Evolutionary conservation across 2,113 vertebrate genomes (phyloP), one percentile per base, ranked within the genome.

Genomic region (Prunella fulvescens): DNA sequence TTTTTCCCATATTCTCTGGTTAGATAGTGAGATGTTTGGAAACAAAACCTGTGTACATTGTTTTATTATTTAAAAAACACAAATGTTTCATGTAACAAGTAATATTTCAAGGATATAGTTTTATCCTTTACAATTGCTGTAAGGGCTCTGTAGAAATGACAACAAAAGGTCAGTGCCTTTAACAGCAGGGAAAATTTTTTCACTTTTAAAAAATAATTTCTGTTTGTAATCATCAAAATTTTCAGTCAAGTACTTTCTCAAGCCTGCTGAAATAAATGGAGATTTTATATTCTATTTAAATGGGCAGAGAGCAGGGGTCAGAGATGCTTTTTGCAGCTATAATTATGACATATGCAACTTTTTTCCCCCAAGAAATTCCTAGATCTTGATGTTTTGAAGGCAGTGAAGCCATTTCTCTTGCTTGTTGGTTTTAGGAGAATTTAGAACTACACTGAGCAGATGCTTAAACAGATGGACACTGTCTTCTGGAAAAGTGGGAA

Each of bases 381-480:
- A 74, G 54, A 67, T 79, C 35, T 76, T 81, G 88, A 57, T 0
- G 35, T 95, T 94, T 83, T 92, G 74, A 93, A 96, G 87, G 80
- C 92, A 90, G 64, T 64, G 85, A 85, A 95, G 57, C 72, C 90
- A 90, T 96, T 91, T 96, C n/a, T 66, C 74, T 92, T 91, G 92
- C 81, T 95, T 95, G 89, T 90, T 96, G 94, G 37, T 94, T 96
- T 73, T 94, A 74, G 82, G 86, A 95, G 94, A 81, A 96, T 95
- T 97, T 94, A 96, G 87, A 97, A 96, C 88, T 95, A 93, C 95
- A 92, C 13, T 88, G 94, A 98, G 78, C 97, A 98, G 97, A 97
- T 97, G 96, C 96, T 97, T 62, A 91, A 97, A 96, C 96, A 97
- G 97, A 98, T 97, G 97, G 97, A 98, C 92, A 96, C 82, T 95